Base-by-base conservation (phyloP, 2,888 invertebrate species). In the Spodoptera exigua region DNA sequence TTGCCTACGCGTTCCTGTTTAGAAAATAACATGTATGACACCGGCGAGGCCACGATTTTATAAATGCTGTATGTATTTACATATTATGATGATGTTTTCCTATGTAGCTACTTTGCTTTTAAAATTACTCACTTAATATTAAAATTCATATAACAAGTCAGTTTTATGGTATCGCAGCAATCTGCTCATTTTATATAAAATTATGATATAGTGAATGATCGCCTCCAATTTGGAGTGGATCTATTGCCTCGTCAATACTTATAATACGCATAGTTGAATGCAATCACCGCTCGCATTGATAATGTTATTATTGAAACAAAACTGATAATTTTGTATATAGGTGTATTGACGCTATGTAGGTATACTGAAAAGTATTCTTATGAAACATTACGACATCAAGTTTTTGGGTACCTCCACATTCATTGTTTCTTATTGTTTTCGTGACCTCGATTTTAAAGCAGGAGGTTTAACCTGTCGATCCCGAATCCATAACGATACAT, bases 1-100 rank as follows among this genome's bases (percentile, higher is more conserved):
- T 53, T 54, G 14, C 75, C 76, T 73, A 76, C 74, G 63, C 63
- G 44, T 27, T 54, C 56, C 51, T 61, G 61, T 73, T 69, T 53
- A 78, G 64, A 66, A 70, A 65, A 75, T 64, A 40, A 37, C 53
- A 49, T 58, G 56, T 55, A 59, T 41, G 27, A 40, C 45, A 46
- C 58, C 13, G 44, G 32, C 52, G 32, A 51, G 54, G 47, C 32
- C 43, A 36, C 18, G 9, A 32, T 52, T 60, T 47, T 54, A 61
- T 55, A 44, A 61, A 46, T 45, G 51, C 17, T 61, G 43, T 45
- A 35, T 27, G 27, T 27, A 27, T 27, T 27, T 27, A 27, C 27
- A 27, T 27, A 51, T 10, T 34, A 36, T 12, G 18, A 34, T 40
- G 41, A 27, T 27, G 9, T 27, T 27, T 27, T 27, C 27, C 27